These are phyloP conservation scores for Oreotrochilus melanogaster DNA, from an alignment of 2,113 vertebrate species.

Conservation along the genomic window DNA sequence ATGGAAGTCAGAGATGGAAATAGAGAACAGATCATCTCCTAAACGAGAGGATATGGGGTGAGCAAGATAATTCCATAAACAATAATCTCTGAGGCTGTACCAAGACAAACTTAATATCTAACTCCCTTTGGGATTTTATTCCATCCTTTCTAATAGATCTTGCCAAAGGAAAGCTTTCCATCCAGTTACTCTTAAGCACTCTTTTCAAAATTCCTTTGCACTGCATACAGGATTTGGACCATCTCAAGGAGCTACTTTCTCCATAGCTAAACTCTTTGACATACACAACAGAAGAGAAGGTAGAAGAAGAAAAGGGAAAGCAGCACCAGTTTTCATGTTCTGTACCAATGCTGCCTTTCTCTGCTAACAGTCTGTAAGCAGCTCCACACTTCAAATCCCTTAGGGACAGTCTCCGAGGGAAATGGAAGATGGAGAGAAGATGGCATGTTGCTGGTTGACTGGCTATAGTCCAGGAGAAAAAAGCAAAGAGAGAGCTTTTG, in stretches of 20 bases:
- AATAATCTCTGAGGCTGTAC: not conserved
- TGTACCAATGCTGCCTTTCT: not conserved
- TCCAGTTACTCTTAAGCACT: not conserved
- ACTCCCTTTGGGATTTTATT: not conserved
- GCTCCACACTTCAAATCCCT: not conserved
- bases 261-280: not conserved
- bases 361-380: not conserved
- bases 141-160: not conserved
- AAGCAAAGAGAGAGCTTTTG: not conserved
- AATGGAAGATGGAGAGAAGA: not conserved
- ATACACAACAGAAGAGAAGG: not conserved
- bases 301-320: not conserved
- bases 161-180: constrained; percentile 1
- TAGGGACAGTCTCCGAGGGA: not conserved
- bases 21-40: not conserved
- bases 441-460: not conserved
- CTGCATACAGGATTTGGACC: not conserved
- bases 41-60: not conserved
- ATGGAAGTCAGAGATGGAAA: not conserved
- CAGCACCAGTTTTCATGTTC: not conserved
- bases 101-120: not conserved
- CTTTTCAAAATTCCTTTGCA: not conserved
- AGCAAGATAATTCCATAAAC: not conserved
- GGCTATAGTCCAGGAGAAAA: not conserved
- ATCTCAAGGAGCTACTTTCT: not conserved